Base-by-base conservation (phyloP, 2,797 vertebrate species). In the Scomberomorus guttatus region DNA sequence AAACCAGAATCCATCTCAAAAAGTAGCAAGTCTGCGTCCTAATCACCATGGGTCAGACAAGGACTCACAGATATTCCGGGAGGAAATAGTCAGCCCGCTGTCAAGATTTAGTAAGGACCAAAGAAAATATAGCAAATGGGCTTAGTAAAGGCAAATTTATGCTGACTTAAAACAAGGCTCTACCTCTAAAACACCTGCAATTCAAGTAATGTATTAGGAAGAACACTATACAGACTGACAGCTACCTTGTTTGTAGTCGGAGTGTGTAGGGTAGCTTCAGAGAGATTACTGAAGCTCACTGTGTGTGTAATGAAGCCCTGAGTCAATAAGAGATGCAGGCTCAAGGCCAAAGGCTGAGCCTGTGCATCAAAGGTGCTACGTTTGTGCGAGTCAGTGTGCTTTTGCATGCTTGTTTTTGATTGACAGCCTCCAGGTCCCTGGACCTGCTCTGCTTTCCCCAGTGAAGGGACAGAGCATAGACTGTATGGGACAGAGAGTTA, bases 201-300 rank as follows among this genome's bases (percentile, higher is more conserved):
- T 87, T 88, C 69, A 85, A 74, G 68, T 66, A 76, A 80, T 77
- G 81, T 79, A 84, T 84, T 80, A 70, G 72, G 72, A 63, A 50
- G 66, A 90, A 77, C 71, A 67, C 77, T 54, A 82, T 62, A 63
- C 73, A 85, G 89, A 90, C 89, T 93, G 92, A 90, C 86, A 92
- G 88, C 79, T 79, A 77, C 77, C 90, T 88, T 91, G 89, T 93
- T 92, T 91, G 90, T 89, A 91, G 89, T 91, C 79, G n/a, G 25
- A 83, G 81, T 88, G 87, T 88, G 93, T 90, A 67, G 78, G 87
- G 86, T 55, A 76, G 89, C 91, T 92, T 94, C 90, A 80, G 87
- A 94, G 91, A 93, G 94, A 93, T 94, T 93, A 93, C 91, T 82
- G 87, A 93, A 93, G 85, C 91, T 93, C 92, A 88, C 84, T 87